Evolutionary conservation across 2,113 vertebrate genomes (phyloP), one percentile per base, ranked within the genome.

Genomic region (Pardalotus punctatus): DNA sequence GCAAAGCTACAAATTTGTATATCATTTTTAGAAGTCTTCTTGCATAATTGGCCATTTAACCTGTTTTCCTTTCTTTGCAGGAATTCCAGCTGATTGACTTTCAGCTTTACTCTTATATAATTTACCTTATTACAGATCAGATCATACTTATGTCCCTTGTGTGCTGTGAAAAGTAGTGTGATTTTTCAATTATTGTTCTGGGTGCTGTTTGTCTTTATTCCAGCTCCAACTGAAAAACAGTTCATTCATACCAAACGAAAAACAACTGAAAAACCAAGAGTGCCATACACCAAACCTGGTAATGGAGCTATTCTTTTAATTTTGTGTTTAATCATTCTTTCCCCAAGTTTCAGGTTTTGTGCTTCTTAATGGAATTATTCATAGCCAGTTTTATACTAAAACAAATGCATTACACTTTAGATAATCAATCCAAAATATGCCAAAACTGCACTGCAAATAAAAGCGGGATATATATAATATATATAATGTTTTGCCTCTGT

Each of bases 181-280:
- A 57, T 62, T 73, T 94, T 65, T 56, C n/a, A 95, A 48, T 90
- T 69, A 42, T 47, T 90, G 5, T 72, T 58, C 43, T 24, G 82
- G 60, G 31, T 81, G 36, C 84, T 80, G 22, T 94, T 91, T 89
- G 16, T 67, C 94, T 96, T 96, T 95, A 94, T 98, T 98, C 83
- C 97, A 98, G 97, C 88, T 97, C 95, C 97, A 92, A 80, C 94
- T 86, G 96, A 97, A 81, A 97, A 97, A 88, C 61, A 66, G 4
- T 94, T 96, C 35, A 76, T 95, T 88, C 95, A 94, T 90, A 96
- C 90, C 82, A 98, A 96, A 96, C 73, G 42, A 97, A 98, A 98
- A 97, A 42, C 93, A 94, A 91, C 94, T 43, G 94, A 90, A 88
- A 96, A 65, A 84, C 62, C 97, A 89, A 96, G 97, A 98, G 60